These are phyloP conservation scores for Pseudococcus longispinus DNA, from an alignment of 2,888 invertebrate genomes.

Conservation along the genomic window DNA sequence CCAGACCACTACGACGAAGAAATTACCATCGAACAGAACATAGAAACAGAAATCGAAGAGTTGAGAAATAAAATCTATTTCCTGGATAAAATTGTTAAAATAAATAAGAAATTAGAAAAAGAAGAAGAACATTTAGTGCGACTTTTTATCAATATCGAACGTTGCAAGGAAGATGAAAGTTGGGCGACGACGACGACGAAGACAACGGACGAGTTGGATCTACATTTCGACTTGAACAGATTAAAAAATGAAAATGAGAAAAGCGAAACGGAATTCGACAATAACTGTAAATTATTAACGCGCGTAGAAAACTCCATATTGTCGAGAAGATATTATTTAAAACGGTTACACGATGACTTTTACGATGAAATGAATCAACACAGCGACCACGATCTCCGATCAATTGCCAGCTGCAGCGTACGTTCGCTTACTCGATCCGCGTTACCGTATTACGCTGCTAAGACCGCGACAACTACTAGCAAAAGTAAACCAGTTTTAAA, in stretches of 20 bases:
- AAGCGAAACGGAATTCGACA: slow-evolving; percentile 60
- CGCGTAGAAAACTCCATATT: slow-evolving; percentile 61
- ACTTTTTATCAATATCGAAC: slow-evolving; percentile 65
- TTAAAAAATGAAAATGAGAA: slow-evolving; percentile 60
- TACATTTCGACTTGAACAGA: slow-evolving; percentile 58
- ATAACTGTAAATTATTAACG: slow-evolving; percentile 61
- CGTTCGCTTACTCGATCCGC: background rate
- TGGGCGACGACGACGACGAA: background rate
- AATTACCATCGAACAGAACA: slow-evolving; percentile 67
- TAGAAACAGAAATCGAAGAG: slow-evolving; percentile 68
- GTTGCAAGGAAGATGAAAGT: slow-evolving; percentile 58
- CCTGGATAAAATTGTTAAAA: slow-evolving; percentile 74
- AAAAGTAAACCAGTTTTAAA: slow-evolving; percentile 28
- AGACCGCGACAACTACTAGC: background rate
- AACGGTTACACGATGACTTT: slow-evolving; percentile 61
- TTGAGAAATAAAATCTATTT: slow-evolving; percentile 72
- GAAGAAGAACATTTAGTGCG: slow-evolving; percentile 77
- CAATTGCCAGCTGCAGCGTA: background rate
- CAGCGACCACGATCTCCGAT: slow-evolving; percentile 45
- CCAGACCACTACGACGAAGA: slow-evolving; percentile 58
- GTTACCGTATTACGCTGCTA: background rate
- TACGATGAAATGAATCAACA: slow-evolving; percentile 60
- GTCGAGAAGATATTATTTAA: slow-evolving; percentile 60
- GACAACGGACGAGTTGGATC: slow-evolving; percentile 59
- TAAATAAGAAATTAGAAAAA: slow-evolving; percentile 76